Conservation (phyloP, 2,797 vertebrate genomes). For the Tarsius wallacei region DNA sequence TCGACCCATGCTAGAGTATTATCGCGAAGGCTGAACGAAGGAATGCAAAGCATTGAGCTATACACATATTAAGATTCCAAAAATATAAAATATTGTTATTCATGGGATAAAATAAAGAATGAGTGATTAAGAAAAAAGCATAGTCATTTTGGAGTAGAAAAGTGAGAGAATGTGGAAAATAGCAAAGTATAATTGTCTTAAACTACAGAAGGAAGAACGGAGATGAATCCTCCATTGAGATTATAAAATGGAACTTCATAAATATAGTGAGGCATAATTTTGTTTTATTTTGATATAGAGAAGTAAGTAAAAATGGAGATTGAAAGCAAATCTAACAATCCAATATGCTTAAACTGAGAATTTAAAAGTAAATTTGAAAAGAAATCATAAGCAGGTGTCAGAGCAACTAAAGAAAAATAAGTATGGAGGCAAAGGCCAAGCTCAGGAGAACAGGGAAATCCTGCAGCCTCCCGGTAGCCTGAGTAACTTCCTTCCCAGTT, state of each 20-base stretch:
- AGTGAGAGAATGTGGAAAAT: neutral
- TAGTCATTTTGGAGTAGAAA: neutral
- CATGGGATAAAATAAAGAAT: neutral
- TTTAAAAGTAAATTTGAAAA: conserved; percentile 63
- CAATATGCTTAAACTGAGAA: conserved; percentile 44
- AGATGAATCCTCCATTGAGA: neutral
- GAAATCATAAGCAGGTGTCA: conserved; percentile 62
- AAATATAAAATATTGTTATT: neutral
- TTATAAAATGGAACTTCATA: neutral
- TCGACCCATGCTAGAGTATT: neutral
- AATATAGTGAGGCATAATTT: neutral
- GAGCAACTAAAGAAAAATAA: conserved; percentile 76
- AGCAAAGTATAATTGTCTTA: neutral
- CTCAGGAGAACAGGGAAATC: conserved; percentile 77
- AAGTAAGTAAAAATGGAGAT: neutral
- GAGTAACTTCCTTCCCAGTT: conserved; percentile 77
- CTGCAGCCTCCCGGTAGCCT: conserved; percentile 71
- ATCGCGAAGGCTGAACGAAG: neutral
- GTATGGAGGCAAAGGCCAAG: conserved; percentile 71
- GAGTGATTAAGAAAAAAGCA: neutral
- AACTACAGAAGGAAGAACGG: neutral
- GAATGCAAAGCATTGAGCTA: neutral
- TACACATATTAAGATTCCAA: neutral
- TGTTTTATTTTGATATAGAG: neutral
- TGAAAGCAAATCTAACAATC: neutral